These are phyloP conservation scores for Oasisia sp. DNA, from an alignment of 2,888 invertebrate genomes.

Conservation along the genomic window DNA sequence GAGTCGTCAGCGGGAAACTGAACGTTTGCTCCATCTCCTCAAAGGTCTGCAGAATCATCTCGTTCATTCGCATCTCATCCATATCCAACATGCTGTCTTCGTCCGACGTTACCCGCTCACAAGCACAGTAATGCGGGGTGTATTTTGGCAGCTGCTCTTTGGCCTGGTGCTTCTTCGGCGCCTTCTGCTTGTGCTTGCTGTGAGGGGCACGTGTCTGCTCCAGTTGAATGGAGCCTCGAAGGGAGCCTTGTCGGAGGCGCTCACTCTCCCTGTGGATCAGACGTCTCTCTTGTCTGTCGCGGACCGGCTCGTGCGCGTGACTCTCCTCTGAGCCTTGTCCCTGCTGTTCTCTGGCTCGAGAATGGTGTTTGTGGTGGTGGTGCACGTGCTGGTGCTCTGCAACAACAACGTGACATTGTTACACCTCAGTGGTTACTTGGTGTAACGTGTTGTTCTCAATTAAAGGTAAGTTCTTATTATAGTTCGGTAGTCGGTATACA, in stretches of 20 bases:
- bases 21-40: slow-evolving; percentile 40
- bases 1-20: slow-evolving; percentile 35
- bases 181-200: neutral
- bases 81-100: slow-evolving; percentile 3
- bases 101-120: neutral
- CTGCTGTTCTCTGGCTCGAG: neutral
- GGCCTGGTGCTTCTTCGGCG: neutral
- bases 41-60: slow-evolving; percentile 33
- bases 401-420: neutral
- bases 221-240: neutral
- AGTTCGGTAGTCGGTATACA: neutral
- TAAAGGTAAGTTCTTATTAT: too few species aligned
- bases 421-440: neutral
- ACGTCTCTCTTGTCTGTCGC: neutral
- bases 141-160: neutral
- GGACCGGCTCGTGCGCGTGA: neutral
- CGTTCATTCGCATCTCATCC: neutral
- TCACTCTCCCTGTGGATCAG: neutral
- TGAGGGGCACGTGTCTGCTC: neutral
- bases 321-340: neutral
- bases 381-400: neutral
- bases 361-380: neutral
- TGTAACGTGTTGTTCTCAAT: neutral
- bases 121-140: neutral
- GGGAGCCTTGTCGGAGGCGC: neutral